Conservation (phyloP, 2,888 invertebrate genomes). For the Xylophagus ater region DNA sequence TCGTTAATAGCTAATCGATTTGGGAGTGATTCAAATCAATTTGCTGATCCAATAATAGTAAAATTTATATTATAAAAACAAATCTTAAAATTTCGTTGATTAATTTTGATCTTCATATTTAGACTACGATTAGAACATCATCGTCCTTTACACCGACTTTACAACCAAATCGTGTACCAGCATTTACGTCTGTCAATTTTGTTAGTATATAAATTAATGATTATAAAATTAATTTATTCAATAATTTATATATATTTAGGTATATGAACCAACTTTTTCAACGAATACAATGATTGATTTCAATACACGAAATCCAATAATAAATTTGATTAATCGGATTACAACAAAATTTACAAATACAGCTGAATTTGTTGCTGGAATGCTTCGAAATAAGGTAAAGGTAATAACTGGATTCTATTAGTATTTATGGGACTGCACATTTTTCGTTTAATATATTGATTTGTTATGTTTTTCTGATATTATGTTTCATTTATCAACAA, state of each 20-base stretch:
- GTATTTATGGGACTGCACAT: no score
- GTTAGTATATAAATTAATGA: not conserved
- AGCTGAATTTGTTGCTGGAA: constrained; percentile 22
- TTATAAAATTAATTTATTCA: not conserved
- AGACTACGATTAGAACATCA: not conserved
- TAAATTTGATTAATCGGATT: constrained; percentile 21
- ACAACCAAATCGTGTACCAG: not conserved
- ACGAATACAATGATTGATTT: constrained; percentile 4
- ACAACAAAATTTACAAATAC: constrained; percentile 22
- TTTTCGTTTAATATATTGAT: no score
- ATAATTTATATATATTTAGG: not conserved
- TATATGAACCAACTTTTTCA: constrained; percentile 2
- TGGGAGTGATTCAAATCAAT: constrained; percentile 8
- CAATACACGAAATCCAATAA: constrained; percentile 21
- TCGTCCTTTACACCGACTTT: not conserved
- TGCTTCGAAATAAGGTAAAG: constrained; percentile 18
- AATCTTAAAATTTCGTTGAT: not conserved
- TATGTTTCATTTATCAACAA: no score
- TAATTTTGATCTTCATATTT: not conserved
- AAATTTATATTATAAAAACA: not conserved
- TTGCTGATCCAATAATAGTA: constrained; percentile 7
- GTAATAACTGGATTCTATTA: constrained; percentile 10
- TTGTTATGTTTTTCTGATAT: no score
- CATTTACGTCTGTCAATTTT: not conserved
- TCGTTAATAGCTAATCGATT: constrained; percentile 12